phyloP scores from a whole-genome alignment of 2,797 vertebrate species.

The Chromis chromis region DNA sequence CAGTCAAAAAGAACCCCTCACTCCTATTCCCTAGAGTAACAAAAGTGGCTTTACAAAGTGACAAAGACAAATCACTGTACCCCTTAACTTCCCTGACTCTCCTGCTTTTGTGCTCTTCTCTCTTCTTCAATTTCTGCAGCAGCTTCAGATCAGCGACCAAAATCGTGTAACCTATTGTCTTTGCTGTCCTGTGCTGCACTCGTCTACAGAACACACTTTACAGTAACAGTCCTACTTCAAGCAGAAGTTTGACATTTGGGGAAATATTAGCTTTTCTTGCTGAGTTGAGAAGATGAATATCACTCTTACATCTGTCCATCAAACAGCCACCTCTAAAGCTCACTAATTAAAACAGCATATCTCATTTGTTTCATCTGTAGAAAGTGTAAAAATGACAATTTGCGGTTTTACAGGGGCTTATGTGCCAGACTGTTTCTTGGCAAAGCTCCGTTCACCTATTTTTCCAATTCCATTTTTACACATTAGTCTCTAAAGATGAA shows the following conservation, averaged over 20 bases:
- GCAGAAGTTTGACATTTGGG: not conserved
- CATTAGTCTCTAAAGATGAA: not conserved
- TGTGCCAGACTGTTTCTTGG: not conserved
- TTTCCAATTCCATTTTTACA: not conserved
- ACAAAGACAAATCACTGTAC: conserved; percentile 41
- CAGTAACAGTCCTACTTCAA: not conserved
- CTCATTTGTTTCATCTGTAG: not conserved
- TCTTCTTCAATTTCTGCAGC: conserved; percentile 15
- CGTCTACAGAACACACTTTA: conserved; percentile 23
- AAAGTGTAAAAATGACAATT: not conserved
- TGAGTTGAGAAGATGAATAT: not conserved
- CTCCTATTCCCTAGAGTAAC: not conserved
- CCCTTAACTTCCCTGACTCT: conserved; percentile 8
- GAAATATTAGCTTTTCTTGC: not conserved
- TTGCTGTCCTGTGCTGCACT: conserved; percentile 39
- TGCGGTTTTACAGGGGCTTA: no score
- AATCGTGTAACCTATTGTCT: conserved; percentile 22
- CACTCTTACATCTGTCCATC: not conserved
- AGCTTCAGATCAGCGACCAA: conserved; percentile 51
- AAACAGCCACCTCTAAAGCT: conserved; percentile 1
- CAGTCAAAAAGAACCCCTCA: conserved; percentile 17
- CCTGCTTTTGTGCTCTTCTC: conserved; percentile 14
- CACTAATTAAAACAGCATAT: not conserved
- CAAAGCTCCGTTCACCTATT: not conserved
- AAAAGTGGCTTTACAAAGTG: conserved; percentile 54